Percentiles rank a stretch among this genome's conserved stretches.
phyloP scores from a whole-genome alignment of 2,888 invertebrate species.

The Pollenia amentaria region DNA sequence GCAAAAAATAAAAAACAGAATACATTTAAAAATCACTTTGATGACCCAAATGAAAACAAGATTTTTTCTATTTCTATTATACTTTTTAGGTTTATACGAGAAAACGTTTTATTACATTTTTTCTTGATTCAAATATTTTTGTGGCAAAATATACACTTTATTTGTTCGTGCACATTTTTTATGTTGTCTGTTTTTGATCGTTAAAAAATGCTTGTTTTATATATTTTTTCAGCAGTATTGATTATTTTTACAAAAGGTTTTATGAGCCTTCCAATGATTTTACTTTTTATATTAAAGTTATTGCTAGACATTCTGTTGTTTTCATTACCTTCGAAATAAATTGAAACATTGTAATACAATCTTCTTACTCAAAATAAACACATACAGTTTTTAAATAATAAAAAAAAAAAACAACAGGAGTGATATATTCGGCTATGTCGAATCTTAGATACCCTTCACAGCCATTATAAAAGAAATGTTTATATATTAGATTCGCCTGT shows the following conservation, averaged over 20 bases:
- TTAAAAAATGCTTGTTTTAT: slow-evolving; percentile 2
- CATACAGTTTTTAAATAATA: no score
- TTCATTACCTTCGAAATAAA: neutral
- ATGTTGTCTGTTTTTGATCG: slow-evolving; percentile 16
- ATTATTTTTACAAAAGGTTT: neutral
- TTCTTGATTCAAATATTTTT: no score
- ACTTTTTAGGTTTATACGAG: neutral
- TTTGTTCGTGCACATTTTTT: neutral
- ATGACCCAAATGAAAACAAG: neutral
- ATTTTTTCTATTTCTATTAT: neutral
- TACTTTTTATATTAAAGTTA: neutral
- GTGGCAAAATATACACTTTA: neutral
- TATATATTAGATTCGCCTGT: no score
- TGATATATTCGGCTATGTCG: no score
- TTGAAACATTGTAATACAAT: neutral
- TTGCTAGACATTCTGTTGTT: neutral
- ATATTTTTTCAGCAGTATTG: neutral
- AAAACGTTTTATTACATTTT: no score
- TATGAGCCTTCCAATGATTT: slow-evolving; percentile 1
- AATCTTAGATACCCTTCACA: no score
- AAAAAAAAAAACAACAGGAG: no score
- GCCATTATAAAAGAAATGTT: no score
- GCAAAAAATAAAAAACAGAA: neutral
- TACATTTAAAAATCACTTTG: neutral
- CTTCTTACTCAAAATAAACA: no score